Conservation (phyloP, 1,140 invertebrate species). For the Nasonia longicornis region DNA sequence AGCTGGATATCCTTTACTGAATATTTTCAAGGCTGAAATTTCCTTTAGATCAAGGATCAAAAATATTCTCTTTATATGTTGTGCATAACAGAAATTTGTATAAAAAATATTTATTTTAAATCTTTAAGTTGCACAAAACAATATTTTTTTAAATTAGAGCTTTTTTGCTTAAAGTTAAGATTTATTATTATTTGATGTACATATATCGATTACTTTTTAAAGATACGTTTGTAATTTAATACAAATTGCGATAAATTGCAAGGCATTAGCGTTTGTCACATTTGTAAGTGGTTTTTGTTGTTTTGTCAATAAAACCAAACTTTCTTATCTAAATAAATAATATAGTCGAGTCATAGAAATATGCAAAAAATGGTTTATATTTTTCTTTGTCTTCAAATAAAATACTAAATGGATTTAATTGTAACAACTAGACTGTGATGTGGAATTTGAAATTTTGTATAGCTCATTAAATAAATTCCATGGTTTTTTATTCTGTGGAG, state of each 20-base stretch:
- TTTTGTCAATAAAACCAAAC: constrained; percentile 33
- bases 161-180: constrained; percentile 30
- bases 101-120: constrained; percentile 29
- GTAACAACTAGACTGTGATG: constrained; percentile 30
- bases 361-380: constrained; percentile 24
- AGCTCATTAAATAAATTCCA: constrained; percentile 24
- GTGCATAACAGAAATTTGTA: not conserved
- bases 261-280: constrained; percentile 30
- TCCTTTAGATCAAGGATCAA: not conserved
- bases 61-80: constrained; percentile 5
- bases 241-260: constrained; percentile 3
- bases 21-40: not conserved
- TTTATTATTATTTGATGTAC: constrained; percentile 40
- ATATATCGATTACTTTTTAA: constrained; percentile 38
- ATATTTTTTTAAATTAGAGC: not conserved
- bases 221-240: constrained; percentile 41
- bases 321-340: constrained; percentile 45
- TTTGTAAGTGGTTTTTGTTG: constrained; percentile 36
- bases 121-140: constrained; percentile 19
- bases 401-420: constrained; percentile 22
- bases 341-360: constrained; percentile 20
- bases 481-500: constrained; percentile 1
- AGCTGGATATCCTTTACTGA: not conserved
- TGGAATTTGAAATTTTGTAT: constrained; percentile 22
- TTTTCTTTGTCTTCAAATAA: constrained; percentile 25